A percentile compares a stretch with the other conserved stretches of the same genome.
Evolutionary conservation across 2,888 invertebrate species (phyloP).

Genomic region (Nudaria mundana): DNA sequence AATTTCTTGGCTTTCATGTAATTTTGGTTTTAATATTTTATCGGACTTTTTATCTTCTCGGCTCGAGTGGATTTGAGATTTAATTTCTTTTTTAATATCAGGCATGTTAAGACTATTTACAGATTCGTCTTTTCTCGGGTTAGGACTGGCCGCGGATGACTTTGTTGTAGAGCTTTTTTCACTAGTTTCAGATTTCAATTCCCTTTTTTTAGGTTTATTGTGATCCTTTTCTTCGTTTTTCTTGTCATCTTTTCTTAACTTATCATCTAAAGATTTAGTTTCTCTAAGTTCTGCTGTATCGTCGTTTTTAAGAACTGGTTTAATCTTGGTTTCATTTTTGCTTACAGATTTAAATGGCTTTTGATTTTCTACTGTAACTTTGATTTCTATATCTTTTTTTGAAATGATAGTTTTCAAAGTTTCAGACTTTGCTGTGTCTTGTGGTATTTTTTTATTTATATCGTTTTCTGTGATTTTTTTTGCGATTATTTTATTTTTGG

Average conservation of each 20-base stretch:
- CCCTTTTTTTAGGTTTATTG: conserved; percentile 20
- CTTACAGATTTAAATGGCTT: too few relatives aligned
- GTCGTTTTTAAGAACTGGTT: conserved; percentile 11
- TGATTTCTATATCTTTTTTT: conserved; percentile 21
- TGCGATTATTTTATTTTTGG: conserved; percentile 6
- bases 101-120: conserved; percentile 26
- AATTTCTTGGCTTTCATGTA: conserved; percentile 38
- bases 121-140: conserved; percentile 26
- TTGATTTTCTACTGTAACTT: conserved; percentile 13
- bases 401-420: conserved; percentile 17
- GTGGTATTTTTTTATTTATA: not conserved
- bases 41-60: conserved; percentile 24
- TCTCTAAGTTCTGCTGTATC: conserved; percentile 21
- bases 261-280: conserved; percentile 21
- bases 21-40: conserved; percentile 31
- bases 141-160: conserved; percentile 18
- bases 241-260: conserved; percentile 23
- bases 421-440: conserved; percentile 14
- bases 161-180: conserved; percentile 13
- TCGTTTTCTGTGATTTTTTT: not conserved
- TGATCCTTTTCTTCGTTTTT: conserved; percentile 21
- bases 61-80: conserved; percentile 21
- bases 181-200: conserved; percentile 12
- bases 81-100: conserved; percentile 29
- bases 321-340: too few relatives aligned